phyloP scores from a whole-genome alignment of 2,797 vertebrate genomes.

The Chloroceryle inda region DNA sequence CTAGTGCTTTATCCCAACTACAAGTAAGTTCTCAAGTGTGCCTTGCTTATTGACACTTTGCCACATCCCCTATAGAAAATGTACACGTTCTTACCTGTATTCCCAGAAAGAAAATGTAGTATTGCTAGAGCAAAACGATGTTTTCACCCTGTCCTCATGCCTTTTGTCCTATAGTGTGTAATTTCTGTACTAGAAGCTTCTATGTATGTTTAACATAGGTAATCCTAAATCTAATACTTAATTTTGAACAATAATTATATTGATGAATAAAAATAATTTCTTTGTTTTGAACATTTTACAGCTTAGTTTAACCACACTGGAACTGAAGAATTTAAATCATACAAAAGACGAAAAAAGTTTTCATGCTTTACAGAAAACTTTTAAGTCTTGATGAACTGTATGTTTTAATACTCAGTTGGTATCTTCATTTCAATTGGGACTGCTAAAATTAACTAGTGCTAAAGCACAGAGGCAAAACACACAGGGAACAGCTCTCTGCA shows the following conservation, averaged over 20 bases:
- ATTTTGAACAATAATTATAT: background rate
- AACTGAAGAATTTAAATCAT: background rate
- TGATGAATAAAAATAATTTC: background rate
- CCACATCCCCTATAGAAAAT: background rate
- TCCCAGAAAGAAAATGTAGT: background rate
- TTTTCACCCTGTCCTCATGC: background rate
- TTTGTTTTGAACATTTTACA: background rate
- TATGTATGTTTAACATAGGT: background rate
- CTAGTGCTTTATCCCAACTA: slow-evolving; percentile 89
- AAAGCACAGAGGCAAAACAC: background rate
- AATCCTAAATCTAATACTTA: background rate
- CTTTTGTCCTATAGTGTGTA: background rate
- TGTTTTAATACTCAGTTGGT: background rate
- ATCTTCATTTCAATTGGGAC: background rate
- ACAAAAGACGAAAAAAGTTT: background rate
- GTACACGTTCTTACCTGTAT: background rate
- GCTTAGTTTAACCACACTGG: background rate
- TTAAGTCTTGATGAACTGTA: background rate
- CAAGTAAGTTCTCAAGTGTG: slow-evolving; percentile 83
- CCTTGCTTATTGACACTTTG: background rate
- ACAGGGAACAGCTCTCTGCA: background rate
- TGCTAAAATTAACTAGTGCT: background rate
- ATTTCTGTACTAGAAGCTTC: background rate
- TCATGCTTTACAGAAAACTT: background rate
- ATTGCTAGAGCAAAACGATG: background rate